Evolutionary conservation across 2,797 vertebrate genomes (phyloP), one percentile per base, ranked within the genome.

Genomic region (Alosa sapidissima): DNA sequence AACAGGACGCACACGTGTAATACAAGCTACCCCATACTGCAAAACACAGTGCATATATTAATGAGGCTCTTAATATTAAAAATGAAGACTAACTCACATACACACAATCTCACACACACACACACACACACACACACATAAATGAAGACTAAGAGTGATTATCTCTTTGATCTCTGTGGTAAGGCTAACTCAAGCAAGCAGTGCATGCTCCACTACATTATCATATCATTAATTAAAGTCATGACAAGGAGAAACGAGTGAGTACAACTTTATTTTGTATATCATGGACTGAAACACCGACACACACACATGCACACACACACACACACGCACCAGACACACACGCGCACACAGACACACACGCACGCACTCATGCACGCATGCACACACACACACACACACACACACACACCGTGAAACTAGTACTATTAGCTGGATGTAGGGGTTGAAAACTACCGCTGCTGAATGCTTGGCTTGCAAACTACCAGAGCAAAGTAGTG

Each of bases 101-200:
- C n/a, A n/a, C n/a, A n/a, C 28, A 28, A n/a, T n/a, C n/a, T n/a
- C 28, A 28, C 28, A 28, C 28, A 28, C 28, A 28, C 28, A 28
- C 28, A 28, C 28, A 28, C 28, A 28, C 28, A 28, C 28, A 28
- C 28, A 28, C 28, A 28, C 28, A 28, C 28, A 28, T 1, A 65
- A 5, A 65, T 65, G 9, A 24, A 65, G 60, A 87, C 33, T 88
- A 88, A 83, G 90, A 87, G 85, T 83, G 10, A 3, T 28, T 28
- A 33, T 28, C 24, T 13, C 62, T 65, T 65, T 65, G 62, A 65
- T 65, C 62, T 65, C 24, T 28, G 24, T 65, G 62, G 62, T 3
- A 10, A 33, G 7, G 24, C 62, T 65, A 65, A 65, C 9, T 65
- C 24, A 65, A 24, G 58, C 58, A 24, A 62, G 58, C 21, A 62